phyloP scores from a whole-genome alignment of 2,888 invertebrate genomes.

The Acanthoscelides obtectus region DNA sequence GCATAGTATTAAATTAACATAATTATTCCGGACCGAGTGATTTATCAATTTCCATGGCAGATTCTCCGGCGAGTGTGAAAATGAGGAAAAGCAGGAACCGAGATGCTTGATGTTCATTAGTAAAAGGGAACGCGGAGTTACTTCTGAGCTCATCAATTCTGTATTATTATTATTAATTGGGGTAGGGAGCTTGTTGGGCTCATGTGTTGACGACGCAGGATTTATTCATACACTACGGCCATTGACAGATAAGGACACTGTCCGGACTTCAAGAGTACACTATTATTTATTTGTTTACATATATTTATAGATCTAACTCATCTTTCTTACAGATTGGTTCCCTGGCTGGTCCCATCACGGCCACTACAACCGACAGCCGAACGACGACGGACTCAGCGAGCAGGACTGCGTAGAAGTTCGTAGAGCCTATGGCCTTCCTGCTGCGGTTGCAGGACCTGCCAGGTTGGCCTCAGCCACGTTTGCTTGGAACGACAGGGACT shows the following conservation, averaged over 20 bases:
- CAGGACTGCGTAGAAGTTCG: slow-evolving; percentile 80
- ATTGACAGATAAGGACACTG: too few species aligned
- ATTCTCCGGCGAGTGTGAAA: neutral
- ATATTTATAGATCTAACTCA: too few species aligned
- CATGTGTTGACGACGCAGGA: too few species aligned
- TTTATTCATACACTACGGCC: too few species aligned
- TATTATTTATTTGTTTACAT: too few species aligned
- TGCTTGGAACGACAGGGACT: slow-evolving; percentile 81
- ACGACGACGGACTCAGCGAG: slow-evolving; percentile 75
- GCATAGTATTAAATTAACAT: too few species aligned
- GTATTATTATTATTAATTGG: too few species aligned
- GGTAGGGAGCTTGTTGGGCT: too few species aligned
- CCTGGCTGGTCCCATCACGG: slow-evolving; percentile 71
- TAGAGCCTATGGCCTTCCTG: slow-evolving; percentile 58
- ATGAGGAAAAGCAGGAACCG: neutral
- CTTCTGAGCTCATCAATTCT: too few species aligned
- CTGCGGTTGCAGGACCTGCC: slow-evolving; percentile 46
- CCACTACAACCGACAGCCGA: slow-evolving; percentile 66
- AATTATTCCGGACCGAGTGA: neutral
- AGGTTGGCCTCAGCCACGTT: slow-evolving; percentile 52
- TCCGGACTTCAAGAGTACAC: too few species aligned
- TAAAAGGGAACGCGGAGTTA: too few species aligned
- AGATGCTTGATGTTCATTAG: too few species aligned
- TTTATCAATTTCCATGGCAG: neutral
- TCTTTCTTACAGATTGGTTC: slow-evolving; percentile 66